Evolutionary conservation across 2,888 invertebrate species (phyloP), one percentile per base, ranked within the genome.

Genomic region (Hypomecis punctinalis): DNA sequence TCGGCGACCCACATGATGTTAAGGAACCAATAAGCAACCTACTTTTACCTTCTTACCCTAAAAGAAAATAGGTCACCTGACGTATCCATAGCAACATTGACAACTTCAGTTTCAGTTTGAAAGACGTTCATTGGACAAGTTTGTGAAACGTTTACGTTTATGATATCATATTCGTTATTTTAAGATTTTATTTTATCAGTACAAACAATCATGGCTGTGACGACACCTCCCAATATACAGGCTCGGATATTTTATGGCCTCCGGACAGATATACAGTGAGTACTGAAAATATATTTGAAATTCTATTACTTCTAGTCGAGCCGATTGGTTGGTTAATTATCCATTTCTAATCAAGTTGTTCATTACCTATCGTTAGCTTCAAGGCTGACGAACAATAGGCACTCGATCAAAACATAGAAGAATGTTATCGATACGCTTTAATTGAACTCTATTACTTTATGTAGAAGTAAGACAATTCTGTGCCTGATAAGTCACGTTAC

Each of bases 241-340:
- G 94, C 95, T 0, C 90, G 94, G 60, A 87, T 94, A 72, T 93
- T 95, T 76, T 94, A 95, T 72, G 96, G 96, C 5, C 85, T 96
- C 33, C 93, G 94, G 60, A 95, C 95, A 11, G 93, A 94, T 68
- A 93, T 93, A 73, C 83, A 89, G 93, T 93, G 80, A 91, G 91
- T 86, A 69, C 39, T 35, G 55, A 53, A 57, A 65, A 56, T 61
- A 56, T 52, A 37, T 43, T 40, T 39, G 36, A 36, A 49, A 61
- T 55, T 61, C 11, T 47, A 49, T 42, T n/a, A 47, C 13, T 61
- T 56, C 39, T 8, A 46, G 23, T 37, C 45, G 7, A 46, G 46
- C 7, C 10, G 43, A 62, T 51, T 54, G 35, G 57, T 40, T 51
- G 49, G 55, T 42, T 56, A 48, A 51, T 56, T 62, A 51, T 43